These are phyloP conservation scores for Calidris pygmaea DNA, from an alignment of 2,113 vertebrate species.

Conservation along the genomic window DNA sequence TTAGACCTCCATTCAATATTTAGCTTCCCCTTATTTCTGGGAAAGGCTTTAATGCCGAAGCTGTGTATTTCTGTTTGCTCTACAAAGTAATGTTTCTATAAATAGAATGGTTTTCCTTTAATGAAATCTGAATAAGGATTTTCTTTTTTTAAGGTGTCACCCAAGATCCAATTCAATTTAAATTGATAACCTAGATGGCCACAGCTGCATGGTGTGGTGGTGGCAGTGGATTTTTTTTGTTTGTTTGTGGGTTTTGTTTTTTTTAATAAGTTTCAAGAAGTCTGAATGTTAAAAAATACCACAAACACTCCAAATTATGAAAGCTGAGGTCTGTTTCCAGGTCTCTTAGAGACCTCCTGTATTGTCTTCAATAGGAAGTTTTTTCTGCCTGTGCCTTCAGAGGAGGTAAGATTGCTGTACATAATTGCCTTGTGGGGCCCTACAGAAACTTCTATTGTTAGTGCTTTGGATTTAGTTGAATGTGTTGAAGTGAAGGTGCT, in stretches of 20 bases:
- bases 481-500: not conserved
- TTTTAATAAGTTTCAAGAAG: not conserved
- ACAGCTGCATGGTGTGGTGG: not conserved
- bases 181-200: not conserved
- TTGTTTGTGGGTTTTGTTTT: not conserved
- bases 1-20: not conserved
- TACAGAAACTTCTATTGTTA: not conserved
- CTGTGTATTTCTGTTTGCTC: not conserved
- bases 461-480: fast-evolving
- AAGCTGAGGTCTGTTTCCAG: not conserved
- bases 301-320: not conserved
- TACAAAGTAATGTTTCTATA: not conserved
- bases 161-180: not conserved
- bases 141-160: not conserved
- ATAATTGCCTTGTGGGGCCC: not conserved
- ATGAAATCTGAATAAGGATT: not conserved
- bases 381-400: not conserved
- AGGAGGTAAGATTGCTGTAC: fast-evolving
- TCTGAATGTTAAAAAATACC: not conserved
- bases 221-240: not conserved
- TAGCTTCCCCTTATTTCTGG: not conserved
- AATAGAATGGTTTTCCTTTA: not conserved
- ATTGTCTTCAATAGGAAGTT: not conserved
- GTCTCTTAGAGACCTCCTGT: not conserved
- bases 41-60: not conserved